Conservation (phyloP, 2,888 invertebrate species). For the Drosophila mimica region DNA sequence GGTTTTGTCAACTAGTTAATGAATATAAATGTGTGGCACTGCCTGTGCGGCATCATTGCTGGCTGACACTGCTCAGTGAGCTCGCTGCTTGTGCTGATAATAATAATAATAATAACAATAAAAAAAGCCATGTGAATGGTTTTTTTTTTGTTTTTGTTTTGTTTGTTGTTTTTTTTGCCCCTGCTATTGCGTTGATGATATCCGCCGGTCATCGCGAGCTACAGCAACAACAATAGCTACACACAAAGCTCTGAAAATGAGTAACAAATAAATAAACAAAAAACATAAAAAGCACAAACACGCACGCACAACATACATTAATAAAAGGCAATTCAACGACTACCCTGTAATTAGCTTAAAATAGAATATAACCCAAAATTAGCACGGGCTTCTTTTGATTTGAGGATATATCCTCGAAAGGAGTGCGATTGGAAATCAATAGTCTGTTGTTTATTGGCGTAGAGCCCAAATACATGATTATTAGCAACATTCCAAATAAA, state of each 20-base stretch:
- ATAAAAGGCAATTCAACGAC: neutral
- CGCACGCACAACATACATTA: conserved; percentile 10
- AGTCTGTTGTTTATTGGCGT: neutral
- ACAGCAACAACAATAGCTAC: conserved; percentile 27
- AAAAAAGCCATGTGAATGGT: conserved; percentile 28
- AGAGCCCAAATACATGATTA: neutral
- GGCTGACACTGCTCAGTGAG: conserved; percentile 18
- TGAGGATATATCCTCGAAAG: neutral
- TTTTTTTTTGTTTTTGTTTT: neutral
- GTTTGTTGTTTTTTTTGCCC: conserved; percentile 3
- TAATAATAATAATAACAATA: conserved; percentile 55
- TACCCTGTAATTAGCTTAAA: conserved; percentile 3
- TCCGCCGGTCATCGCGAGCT: conserved; percentile 67
- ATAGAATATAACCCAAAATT: neutral
- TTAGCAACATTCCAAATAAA: neutral
- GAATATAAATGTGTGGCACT: conserved; percentile 69
- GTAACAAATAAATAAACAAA: conserved; percentile 35
- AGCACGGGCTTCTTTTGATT: neutral
- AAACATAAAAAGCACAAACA: conserved; percentile 6
- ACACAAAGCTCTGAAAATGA: conserved; percentile 45
- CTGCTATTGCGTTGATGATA: conserved; percentile 59
- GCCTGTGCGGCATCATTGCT: conserved; percentile 14
- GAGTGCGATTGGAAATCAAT: neutral
- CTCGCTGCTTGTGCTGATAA: conserved; percentile 43
- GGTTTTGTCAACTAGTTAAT: conserved; percentile 68